Percentiles rank a stretch among this genome's conserved stretches.
Conservation (phyloP, 2,888 invertebrate species). For the Apamea sordens region DNA sequence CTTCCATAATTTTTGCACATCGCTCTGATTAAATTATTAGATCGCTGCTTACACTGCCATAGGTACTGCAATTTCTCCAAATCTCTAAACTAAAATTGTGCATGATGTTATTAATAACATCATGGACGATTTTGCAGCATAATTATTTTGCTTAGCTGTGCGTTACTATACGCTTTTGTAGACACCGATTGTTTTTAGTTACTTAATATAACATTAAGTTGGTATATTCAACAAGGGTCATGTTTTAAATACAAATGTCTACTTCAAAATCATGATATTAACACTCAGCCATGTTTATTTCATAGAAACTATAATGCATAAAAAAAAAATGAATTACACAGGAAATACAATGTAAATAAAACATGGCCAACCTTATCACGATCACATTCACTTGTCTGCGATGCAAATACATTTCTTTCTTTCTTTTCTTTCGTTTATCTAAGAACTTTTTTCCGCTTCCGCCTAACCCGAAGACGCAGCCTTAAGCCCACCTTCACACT, state of each 20-base stretch:
- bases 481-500: slow-evolving; percentile 46
- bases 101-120: too few relatives aligned
- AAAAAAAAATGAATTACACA: not conserved
- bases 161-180: not conserved
- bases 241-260: slow-evolving; percentile 8
- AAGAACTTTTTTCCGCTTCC: slow-evolving; percentile 20
- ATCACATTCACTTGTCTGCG: not conserved
- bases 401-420: not conserved
- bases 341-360: slow-evolving; percentile 9
- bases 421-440: not conserved
- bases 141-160: not conserved
- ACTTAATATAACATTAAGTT: not conserved
- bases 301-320: not conserved
- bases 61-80: not conserved
- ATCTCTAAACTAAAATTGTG: not conserved
- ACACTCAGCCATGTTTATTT: not conserved
- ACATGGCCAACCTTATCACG: not conserved
- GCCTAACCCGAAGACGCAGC: not conserved
- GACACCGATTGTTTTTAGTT: not conserved
- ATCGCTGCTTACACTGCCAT: not conserved
- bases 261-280: slow-evolving; percentile 12
- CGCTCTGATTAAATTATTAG: not conserved
- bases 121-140: not conserved
- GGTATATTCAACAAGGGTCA: not conserved
- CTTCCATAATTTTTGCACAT: not conserved